Base-by-base conservation (phyloP, 2,888 invertebrate genomes). In the Patella caerulea region DNA sequence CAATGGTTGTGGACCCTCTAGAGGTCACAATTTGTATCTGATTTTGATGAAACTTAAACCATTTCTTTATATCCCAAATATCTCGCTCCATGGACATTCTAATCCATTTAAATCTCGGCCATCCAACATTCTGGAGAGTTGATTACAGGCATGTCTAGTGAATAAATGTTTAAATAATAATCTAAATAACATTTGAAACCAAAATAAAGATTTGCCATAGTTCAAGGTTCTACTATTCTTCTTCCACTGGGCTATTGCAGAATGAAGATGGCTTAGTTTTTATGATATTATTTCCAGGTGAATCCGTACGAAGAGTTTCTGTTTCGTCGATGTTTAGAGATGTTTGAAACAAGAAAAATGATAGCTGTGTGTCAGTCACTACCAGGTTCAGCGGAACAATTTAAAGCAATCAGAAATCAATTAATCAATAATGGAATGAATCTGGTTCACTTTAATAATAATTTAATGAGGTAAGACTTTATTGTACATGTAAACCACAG, bases 281-380 rank as follows among this genome's bases (percentile, higher is more conserved):
- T 74, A 52, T 24, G 17, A 45, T 19, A 72, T 34, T 75, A 54
- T 45, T 75, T 75, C 11, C 77, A 55, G 76, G 45, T 45, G 59
- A 77, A 78, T 56, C 75, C 76, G 0, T 84, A 78, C 53, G 73
- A 79, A 55, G 73, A 77, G 56, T 84, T 84, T 70, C 55, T 80
- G 15, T 70, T 82, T 45, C 77, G 78, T 15, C 74, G 79, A 29
- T 78, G 80, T 53, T 76, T 76, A 52, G 71, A 81, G 45, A 72
- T 80, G 77, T 75, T 84, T 71, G 70, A 73, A 2, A 73, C 78
- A 45, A 70, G 83, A 72, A 78, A 79, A 34, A 83, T 84, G 83
- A 52, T 84, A 17, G 79, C 77, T 11, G 79, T 84, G n/a, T 82
- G 83, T 72, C 84, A 83, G 71, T 72, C 77, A 11, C 53, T 83